Percentiles rank a stretch among this genome's conserved stretches.
These are phyloP conservation scores for rat (Rattus norvegicus) DNA, from an alignment of 2,113 vertebrate genomes.

Conservation along the genomic window GRCr8 NC_086030.1:42017001-42017500, in stretches of 20 bases:
- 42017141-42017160: slow-evolving; percentile 64
- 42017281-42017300: neutral
- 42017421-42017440: neutral
- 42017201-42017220: neutral
- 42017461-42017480: rapidly evolving
- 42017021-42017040: slow-evolving; percentile 88
- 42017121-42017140: slow-evolving; percentile 63
- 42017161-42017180: neutral
- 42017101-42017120: slow-evolving; percentile 81
- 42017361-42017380: no score
- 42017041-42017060: slow-evolving; percentile 87
- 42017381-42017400: rapidly evolving
- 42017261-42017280: rapidly evolving
- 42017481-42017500: rapidly evolving
- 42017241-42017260: no score
- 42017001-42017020: slow-evolving; percentile 86
- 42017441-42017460: neutral
- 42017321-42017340: neutral
- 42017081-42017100: slow-evolving; percentile 85
- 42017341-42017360: neutral
- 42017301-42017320: neutral
- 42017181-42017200: neutral
- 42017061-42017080: slow-evolving; percentile 88
- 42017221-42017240: neutral
- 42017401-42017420: neutral